Evolutionary conservation across 2,888 invertebrate genomes (phyloP).

Genomic region (Habroteleia sp.): DNA sequence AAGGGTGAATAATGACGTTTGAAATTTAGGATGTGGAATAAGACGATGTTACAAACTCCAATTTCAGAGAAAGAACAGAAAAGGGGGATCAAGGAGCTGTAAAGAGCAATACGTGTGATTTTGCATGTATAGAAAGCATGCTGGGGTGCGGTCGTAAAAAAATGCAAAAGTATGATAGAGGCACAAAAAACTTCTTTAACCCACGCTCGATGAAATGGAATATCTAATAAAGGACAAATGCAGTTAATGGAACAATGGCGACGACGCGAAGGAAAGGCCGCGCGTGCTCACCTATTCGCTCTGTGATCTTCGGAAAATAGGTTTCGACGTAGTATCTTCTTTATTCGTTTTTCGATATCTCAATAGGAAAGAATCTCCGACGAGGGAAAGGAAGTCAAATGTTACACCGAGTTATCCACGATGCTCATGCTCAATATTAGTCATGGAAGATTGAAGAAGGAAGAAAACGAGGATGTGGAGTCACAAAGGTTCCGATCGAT

Average conservation of each 20-base stretch:
- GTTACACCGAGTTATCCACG: slow-evolving; percentile 57
- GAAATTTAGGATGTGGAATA: slow-evolving; percentile 79
- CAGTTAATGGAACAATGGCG: slow-evolving; percentile 72
- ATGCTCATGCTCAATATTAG: slow-evolving; percentile 58
- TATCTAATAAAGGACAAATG: slow-evolving; percentile 78
- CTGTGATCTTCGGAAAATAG: slow-evolving; percentile 53
- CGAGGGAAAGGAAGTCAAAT: slow-evolving; percentile 57
- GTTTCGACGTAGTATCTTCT: slow-evolving; percentile 41
- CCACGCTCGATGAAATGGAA: slow-evolving; percentile 77
- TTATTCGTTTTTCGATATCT: slow-evolving; percentile 60
- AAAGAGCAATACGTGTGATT: slow-evolving; percentile 62
- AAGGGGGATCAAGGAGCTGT: slow-evolving; percentile 64
- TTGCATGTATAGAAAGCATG: slow-evolving; percentile 50
- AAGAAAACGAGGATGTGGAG: slow-evolving; percentile 42
- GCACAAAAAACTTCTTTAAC: slow-evolving; percentile 68
- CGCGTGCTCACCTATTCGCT: slow-evolving; percentile 36
- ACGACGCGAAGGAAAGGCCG: slow-evolving; percentile 16
- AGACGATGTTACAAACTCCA: slow-evolving; percentile 75
- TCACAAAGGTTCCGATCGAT: slow-evolving; percentile 48
- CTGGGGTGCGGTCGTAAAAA: slow-evolving; percentile 30
- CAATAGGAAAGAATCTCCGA: slow-evolving; percentile 56
- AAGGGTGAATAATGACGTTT: slow-evolving; percentile 80
- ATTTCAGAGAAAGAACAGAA: slow-evolving; percentile 64
- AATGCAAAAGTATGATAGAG: slow-evolving; percentile 48
- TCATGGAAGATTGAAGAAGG: slow-evolving; percentile 47